Evolutionary conservation across 2,797 vertebrate species (phyloP).

Genomic region (Sciaenops ocellatus): DNA sequence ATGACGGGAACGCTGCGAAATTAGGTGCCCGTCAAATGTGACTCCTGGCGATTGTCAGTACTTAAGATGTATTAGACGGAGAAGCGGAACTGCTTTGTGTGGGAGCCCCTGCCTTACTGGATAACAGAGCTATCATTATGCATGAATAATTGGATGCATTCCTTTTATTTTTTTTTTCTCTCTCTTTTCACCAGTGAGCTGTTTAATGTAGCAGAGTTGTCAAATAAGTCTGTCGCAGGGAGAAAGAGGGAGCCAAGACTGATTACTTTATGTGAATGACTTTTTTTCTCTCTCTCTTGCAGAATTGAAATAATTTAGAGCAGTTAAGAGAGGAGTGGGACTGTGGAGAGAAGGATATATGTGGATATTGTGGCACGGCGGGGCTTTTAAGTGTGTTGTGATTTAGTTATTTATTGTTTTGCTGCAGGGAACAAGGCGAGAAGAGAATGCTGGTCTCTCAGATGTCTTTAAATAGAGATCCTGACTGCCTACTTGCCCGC

Average conservation of each 20-base stretch:
- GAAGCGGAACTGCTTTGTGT: constrained; percentile 76
- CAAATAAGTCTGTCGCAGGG: constrained; percentile 68
- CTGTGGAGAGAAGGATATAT: constrained; percentile 63
- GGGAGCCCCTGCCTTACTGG: constrained; percentile 63
- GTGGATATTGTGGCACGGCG: constrained; percentile 61
- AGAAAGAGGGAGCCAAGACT: constrained; percentile 65
- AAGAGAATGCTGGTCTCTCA: constrained; percentile 64
- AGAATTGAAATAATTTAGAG: constrained; percentile 78
- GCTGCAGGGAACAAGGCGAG: constrained; percentile 65
- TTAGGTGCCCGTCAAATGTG: constrained; percentile 77
- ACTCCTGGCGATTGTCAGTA: constrained; percentile 73
- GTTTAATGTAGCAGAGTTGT: constrained; percentile 76
- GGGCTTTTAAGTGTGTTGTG: constrained; percentile 79
- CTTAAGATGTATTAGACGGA: constrained; percentile 78
- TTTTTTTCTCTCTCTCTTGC: constrained; percentile 42
- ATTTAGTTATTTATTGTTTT: constrained; percentile 81
- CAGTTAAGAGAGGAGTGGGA: constrained; percentile 66
- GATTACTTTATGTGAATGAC: constrained; percentile 75
- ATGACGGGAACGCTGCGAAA: constrained; percentile 75
- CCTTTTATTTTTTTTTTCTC: constrained; percentile 51
- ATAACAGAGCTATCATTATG: constrained; percentile 80
- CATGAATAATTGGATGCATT: constrained; percentile 81
- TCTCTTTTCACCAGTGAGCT: constrained; percentile 67
- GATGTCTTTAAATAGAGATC: constrained; percentile 79
- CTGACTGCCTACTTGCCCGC: constrained; percentile 59